A percentile compares a stretch with the other conserved stretches of the same genome.
Conservation (phyloP, 2,888 invertebrate genomes). For the Trachelus stipa region DNA sequence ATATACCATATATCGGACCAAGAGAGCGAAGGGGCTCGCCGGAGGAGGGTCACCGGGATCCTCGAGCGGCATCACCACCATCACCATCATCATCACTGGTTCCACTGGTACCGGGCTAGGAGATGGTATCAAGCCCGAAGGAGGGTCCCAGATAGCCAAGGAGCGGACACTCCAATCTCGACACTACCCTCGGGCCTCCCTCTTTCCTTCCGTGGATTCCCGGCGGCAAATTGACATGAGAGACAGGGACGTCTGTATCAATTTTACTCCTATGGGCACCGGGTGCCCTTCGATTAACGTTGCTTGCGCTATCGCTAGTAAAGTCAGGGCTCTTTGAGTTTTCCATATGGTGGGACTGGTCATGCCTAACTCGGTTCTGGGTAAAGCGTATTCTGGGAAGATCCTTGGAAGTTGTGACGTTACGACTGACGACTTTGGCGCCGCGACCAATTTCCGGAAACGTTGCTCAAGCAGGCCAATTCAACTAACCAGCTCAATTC, state of each 20-base stretch:
- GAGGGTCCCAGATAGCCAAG: constrained; percentile 53
- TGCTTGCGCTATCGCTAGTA: neutral
- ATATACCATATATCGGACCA: constrained; percentile 19
- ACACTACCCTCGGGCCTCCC: constrained; percentile 46
- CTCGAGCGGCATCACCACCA: neutral
- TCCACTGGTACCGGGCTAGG: constrained; percentile 9
- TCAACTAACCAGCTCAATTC: constrained; percentile 52
- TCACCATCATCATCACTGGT: neutral
- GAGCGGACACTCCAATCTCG: constrained; percentile 64
- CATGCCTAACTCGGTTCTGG: neutral
- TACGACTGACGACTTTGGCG: constrained; percentile 18
- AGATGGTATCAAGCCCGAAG: constrained; percentile 28
- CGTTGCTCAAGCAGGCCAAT: constrained; percentile 42
- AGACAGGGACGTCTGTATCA: constrained; percentile 39
- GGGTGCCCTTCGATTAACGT: neutral
- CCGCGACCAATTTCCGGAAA: constrained; percentile 26
- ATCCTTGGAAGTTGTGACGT: neutral
- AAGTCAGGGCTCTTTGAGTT: neutral
- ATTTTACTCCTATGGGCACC: neutral
- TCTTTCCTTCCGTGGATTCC: constrained; percentile 51
- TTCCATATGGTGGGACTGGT: neutral
- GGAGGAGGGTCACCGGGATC: constrained; percentile 21
- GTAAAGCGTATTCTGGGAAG: constrained; percentile 11
- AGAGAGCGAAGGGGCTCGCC: constrained; percentile 18
- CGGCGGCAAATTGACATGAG: constrained; percentile 57